Percentiles rank a stretch among this genome's conserved stretches.
These are phyloP conservation scores for Meloe dianella DNA, from an alignment of 2,888 invertebrate genomes.

Conservation along the genomic window DNA sequence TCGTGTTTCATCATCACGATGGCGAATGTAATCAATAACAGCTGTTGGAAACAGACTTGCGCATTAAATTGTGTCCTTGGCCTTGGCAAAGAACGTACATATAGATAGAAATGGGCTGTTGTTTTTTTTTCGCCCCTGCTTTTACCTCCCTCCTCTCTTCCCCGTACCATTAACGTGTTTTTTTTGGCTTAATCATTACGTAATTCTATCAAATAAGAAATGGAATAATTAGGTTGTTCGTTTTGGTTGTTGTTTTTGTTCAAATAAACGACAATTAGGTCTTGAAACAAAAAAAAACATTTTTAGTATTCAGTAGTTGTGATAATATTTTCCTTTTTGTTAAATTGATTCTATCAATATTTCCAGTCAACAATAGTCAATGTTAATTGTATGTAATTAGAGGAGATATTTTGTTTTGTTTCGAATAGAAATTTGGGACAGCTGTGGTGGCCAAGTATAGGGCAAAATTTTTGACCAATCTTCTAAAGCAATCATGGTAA, in stretches of 20 bases:
- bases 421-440: no score
- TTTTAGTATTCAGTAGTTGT: no score
- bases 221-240: neutral
- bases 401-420: no score
- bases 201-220: slow-evolving; percentile 18
- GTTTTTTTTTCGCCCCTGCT: neutral
- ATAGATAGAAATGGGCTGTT: slow-evolving; percentile 1
- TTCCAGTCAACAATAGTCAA: no score
- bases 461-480: no score
- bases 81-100: slow-evolving; percentile 28
- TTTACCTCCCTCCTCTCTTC: neutral
- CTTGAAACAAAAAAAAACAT: neutral
- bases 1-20: neutral
- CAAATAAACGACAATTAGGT: neutral
- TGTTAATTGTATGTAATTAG: no score
- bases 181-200: slow-evolving; percentile 16
- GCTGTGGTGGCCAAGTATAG: no score
- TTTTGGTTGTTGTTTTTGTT: no score
- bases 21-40: slow-evolving; percentile 28
- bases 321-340: no score
- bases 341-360: no score
- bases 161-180: no score
- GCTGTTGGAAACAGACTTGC: slow-evolving; percentile 31
- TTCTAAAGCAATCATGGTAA: no score
- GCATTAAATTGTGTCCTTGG: slow-evolving; percentile 26